These are phyloP conservation scores for Pygoscelis adeliae DNA, from an alignment of 2,113 vertebrate genomes.

Conservation along the genomic window DNA sequence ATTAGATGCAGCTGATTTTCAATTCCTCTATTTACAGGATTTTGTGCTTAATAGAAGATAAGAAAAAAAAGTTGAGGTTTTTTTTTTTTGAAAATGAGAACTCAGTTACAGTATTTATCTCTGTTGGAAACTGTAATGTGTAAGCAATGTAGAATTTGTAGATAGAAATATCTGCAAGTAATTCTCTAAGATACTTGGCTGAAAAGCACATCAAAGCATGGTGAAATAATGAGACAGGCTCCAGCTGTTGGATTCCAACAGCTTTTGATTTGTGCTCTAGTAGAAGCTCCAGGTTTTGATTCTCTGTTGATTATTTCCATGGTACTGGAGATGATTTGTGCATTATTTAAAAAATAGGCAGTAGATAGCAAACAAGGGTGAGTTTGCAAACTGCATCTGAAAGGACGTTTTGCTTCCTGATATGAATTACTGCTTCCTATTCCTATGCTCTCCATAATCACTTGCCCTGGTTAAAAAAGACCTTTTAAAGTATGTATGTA, in stretches of 20 bases:
- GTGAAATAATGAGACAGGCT: constrained; percentile 81
- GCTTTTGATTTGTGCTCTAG: constrained; percentile 82
- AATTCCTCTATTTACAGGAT: constrained; percentile 70
- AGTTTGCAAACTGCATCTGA: constrained; percentile 75
- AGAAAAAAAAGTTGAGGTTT: neutral
- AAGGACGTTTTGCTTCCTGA: constrained; percentile 60
- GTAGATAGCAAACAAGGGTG: constrained; percentile 62
- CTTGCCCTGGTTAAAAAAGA: neutral
- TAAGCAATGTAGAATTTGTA: constrained; percentile 80
- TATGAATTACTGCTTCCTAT: neutral
- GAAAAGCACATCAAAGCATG: constrained; percentile 82
- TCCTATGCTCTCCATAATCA: neutral
- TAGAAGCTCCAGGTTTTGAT: constrained; percentile 81
- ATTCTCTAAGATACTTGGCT: constrained; percentile 80
- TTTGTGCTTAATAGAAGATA: constrained; percentile 70
- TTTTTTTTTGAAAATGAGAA: constrained; percentile 73
- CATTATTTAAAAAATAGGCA: constrained; percentile 75
- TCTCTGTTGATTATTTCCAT: constrained; percentile 82
- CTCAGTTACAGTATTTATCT: constrained; percentile 80
- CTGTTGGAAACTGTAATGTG: constrained; percentile 75
- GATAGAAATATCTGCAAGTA: constrained; percentile 78
- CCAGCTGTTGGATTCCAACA: constrained; percentile 82
- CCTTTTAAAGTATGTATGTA: neutral
- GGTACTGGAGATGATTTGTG: constrained; percentile 77
- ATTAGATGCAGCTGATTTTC: constrained; percentile 79